Percentiles rank a stretch among this genome's conserved stretches.
These are phyloP conservation scores for Orientallactaga sibirica DNA, from an alignment of 2,797 vertebrate genomes.

Conservation along the genomic window DNA sequence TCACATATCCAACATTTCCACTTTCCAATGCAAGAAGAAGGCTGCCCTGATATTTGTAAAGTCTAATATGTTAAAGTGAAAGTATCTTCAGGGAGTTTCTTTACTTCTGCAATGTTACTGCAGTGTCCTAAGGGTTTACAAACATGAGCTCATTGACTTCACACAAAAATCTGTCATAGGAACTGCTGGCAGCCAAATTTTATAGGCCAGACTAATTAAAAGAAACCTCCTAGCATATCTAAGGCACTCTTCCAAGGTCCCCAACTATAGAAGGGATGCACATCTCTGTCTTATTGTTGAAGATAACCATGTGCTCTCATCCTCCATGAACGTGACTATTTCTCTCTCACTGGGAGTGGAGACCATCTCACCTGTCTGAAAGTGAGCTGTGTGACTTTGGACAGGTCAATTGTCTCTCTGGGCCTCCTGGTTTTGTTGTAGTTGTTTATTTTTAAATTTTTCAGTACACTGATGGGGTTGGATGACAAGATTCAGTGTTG, in stretches of 20 bases:
- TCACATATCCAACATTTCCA: background rate
- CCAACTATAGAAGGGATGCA: background rate
- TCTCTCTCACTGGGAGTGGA: background rate
- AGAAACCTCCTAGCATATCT: background rate
- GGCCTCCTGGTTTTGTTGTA: background rate
- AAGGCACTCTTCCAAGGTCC: background rate
- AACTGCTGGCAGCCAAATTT: background rate
- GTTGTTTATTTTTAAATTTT: background rate
- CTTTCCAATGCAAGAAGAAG: background rate
- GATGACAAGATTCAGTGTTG: background rate
- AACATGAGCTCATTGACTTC: background rate
- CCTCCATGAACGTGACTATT: background rate
- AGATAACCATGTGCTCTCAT: background rate
- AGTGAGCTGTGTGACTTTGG: background rate
- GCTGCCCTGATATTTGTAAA: background rate
- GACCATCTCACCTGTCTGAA: background rate
- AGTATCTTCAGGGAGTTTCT: background rate
- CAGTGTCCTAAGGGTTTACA: background rate
- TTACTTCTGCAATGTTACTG: background rate
- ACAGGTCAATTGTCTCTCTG: background rate
- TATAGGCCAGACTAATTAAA: constrained; percentile 8
- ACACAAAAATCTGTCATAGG: background rate
- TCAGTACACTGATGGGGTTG: background rate
- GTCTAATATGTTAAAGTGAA: background rate
- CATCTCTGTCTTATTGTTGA: background rate